Evolutionary conservation across 2,113 vertebrate species (phyloP), one percentile per base, ranked within the genome.

Genomic region (Xiphorhynchus elegans): DNA sequence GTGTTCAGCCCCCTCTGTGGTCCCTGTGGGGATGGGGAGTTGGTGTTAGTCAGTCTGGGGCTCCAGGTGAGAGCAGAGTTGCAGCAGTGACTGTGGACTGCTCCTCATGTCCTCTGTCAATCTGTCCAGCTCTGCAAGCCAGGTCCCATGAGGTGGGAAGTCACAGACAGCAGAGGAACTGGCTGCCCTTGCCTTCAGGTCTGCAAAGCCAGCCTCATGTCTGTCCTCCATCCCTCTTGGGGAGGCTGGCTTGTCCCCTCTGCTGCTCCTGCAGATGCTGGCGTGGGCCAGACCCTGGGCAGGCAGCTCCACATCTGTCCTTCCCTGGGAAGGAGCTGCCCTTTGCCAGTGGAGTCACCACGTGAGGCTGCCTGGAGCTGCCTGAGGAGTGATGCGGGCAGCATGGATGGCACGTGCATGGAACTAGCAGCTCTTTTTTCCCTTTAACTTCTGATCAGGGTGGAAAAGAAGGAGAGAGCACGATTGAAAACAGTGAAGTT

Each of bases 401-500:
- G 17, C 7, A 1, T 0, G 1, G 79, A 80, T 49, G 17, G 21
- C 7, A 8, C 23, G 0, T 17, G 26, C 52, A 29, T 11, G 24
- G 74, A 47, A 77, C 50, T 94, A 91, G 81, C 8, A 6, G 17
- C 31, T 92, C 69, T 97, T 96, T 96, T 49, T 95, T 26, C 47
- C 46, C 62, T 89, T 90, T 96, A 78, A 96, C 50, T 92, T 92
- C 52, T 23, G 13, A 85, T 92, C 95, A 98, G 98, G 94, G 98
- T 98, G 96, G 98, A 99, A 97, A 99, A 99, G 98, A 99, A 99
- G 96, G 99, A 99, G 95, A 96, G 99, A 81, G 99, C 99, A 23
- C 98, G 99, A 89, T 99, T 99, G 98, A 99, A 99, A 99, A 99
- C 99, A 0, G 99, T 99, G 96, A 99, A 99, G 97, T 99, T 99